phyloP scores from a whole-genome alignment of 2,797 vertebrate genomes.

The Hyperoplus lanceolatus region DNA sequence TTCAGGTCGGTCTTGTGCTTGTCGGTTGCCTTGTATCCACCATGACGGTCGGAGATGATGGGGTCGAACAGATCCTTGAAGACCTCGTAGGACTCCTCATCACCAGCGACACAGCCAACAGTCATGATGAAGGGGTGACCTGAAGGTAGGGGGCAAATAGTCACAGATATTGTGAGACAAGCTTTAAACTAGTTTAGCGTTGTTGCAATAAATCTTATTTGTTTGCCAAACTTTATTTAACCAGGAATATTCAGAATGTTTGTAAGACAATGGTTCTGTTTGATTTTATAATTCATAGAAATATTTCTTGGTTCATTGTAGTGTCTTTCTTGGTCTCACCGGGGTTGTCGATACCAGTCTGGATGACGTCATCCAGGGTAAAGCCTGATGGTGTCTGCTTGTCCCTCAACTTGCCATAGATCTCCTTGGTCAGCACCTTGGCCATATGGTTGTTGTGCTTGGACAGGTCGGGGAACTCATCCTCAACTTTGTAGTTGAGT shows the following conservation, averaged over 20 bases:
- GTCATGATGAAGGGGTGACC: constrained; percentile 98
- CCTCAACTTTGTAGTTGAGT: constrained; percentile 89
- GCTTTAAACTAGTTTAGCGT: neutral
- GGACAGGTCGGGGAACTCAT: constrained; percentile 92
- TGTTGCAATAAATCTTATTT: too few species aligned
- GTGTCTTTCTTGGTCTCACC: constrained; percentile 77
- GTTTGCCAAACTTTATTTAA: too few species aligned
- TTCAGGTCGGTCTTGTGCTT: constrained; percentile 96
- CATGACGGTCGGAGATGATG: constrained; percentile 92
- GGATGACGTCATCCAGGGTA: constrained; percentile 93
- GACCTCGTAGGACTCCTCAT: constrained; percentile 91
- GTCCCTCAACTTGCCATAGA: constrained; percentile 92
- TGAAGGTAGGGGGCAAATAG: constrained; percentile 25
- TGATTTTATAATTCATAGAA: neutral
- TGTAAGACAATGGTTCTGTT: neutral
- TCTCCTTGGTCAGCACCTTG: constrained; percentile 88
- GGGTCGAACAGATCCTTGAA: constrained; percentile 95
- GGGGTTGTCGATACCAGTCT: constrained; percentile 95
- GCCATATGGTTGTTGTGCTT: constrained; percentile 99
- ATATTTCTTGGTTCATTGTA: neutral
- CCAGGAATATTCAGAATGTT: too few species aligned
- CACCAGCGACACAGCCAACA: constrained; percentile 94
- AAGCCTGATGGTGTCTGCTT: constrained; percentile 94
- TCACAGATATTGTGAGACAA: neutral
- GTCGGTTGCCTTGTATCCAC: constrained; percentile 94